Percentiles rank a stretch among this genome's conserved stretches.
Evolutionary conservation across 2,888 invertebrate genomes (phyloP).

Genomic region (Ochropleura leucogaster): DNA sequence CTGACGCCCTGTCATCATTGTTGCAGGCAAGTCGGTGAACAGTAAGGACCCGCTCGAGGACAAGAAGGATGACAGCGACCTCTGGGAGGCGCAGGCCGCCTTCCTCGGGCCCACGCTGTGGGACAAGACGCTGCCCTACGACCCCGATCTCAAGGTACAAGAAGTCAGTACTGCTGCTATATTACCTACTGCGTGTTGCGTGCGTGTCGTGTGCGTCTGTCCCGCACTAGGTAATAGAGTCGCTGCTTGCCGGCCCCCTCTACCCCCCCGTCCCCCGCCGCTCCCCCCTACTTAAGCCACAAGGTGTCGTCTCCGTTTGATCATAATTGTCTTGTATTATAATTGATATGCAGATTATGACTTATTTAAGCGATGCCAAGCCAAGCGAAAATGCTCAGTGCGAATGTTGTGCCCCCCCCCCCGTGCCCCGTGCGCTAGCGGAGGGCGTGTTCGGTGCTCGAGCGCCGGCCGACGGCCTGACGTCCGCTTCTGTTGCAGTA

Average conservation of each 20-base stretch:
- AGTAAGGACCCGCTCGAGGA: constrained; percentile 92
- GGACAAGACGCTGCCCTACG: constrained; percentile 98
- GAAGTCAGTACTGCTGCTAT: constrained; percentile 91
- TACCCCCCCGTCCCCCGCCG: constrained; percentile 28
- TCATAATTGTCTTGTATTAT: constrained; percentile 46
- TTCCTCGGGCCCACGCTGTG: constrained; percentile 98
- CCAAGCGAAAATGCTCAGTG: constrained; percentile 64
- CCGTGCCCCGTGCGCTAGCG: constrained; percentile 26
- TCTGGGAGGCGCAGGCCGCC: constrained; percentile 98
- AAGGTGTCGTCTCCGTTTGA: constrained; percentile 46
- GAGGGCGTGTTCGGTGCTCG: constrained; percentile 46
- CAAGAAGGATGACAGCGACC: constrained; percentile 95
- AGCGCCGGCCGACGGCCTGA: constrained; percentile 46
- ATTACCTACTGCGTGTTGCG: constrained; percentile 86
- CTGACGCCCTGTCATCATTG: constrained; percentile 84
- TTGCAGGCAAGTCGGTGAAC: constrained; percentile 92
- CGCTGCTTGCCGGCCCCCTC: constrained; percentile 60
- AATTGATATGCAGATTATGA: constrained; percentile 48
- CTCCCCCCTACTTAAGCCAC: constrained; percentile 47
- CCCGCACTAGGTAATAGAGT: constrained; percentile 86
- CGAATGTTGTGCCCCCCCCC: constrained; percentile 52
- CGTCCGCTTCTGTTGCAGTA: constrained; percentile 92
- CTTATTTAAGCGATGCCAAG: constrained; percentile 54
- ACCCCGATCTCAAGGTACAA: constrained; percentile 98
- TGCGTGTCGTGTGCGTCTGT: constrained; percentile 80